Conservation (phyloP, 2,113 vertebrate species). For the Pteropus alecto region DNA sequence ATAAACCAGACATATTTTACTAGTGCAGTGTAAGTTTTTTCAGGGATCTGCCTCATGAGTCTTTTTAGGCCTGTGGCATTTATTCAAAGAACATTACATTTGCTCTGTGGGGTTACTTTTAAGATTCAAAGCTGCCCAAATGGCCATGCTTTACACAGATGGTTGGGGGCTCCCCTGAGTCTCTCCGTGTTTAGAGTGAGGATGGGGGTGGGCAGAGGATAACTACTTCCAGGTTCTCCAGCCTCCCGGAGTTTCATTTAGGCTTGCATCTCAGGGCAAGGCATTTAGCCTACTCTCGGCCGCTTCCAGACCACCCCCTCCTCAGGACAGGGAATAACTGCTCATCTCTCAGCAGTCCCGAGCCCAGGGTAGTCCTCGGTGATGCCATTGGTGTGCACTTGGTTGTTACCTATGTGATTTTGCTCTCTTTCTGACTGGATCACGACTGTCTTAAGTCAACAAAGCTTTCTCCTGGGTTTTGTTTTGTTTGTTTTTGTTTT, state of each 20-base stretch:
- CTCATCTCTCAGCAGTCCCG: neutral
- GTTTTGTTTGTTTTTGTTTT: neutral
- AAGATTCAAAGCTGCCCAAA: slow-evolving; percentile 7
- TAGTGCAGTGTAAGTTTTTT: slow-evolving; percentile 34
- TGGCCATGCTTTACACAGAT: slow-evolving; percentile 9
- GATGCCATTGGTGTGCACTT: neutral
- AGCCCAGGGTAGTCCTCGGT: neutral
- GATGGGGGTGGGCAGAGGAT: neutral
- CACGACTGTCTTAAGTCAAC: neutral
- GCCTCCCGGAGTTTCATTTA: neutral
- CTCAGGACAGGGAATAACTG: neutral
- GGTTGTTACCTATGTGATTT: neutral
- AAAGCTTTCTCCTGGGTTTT: neutral
- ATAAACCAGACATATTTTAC: slow-evolving; percentile 67
- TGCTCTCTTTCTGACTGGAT: neutral
- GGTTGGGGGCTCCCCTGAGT: neutral
- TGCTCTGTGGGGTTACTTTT: slow-evolving; percentile 30
- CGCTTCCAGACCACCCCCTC: neutral
- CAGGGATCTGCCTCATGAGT: slow-evolving; percentile 46
- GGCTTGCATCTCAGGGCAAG: neutral
- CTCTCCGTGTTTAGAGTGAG: neutral
- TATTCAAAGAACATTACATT: slow-evolving; percentile 57
- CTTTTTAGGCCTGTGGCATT: slow-evolving; percentile 35
- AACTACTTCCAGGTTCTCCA: slow-evolving; percentile 41
- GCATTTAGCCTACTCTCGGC: neutral